phyloP scores from a whole-genome alignment of 2,888 invertebrate species.

The Sarcophaga carnaria region DNA sequence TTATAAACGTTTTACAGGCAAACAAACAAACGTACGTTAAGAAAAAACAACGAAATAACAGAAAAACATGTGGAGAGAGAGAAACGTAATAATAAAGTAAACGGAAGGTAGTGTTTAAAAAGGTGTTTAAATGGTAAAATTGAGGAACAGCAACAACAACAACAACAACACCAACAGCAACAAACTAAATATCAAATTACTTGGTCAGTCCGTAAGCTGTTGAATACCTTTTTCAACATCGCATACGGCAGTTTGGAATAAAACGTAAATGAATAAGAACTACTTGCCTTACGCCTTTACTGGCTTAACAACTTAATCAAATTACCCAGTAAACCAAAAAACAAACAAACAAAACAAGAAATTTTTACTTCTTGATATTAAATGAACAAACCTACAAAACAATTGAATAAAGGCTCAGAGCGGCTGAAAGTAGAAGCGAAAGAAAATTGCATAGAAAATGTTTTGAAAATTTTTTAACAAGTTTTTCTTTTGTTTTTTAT shows the following conservation, averaged over 20 bases:
- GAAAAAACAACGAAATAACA: too few species aligned
- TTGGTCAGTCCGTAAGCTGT: constrained; percentile 30
- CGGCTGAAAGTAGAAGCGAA: too few species aligned
- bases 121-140: constrained; percentile 54
- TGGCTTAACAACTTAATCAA: neutral
- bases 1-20: constrained; percentile 9
- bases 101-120: constrained; percentile 48
- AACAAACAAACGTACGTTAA: neutral
- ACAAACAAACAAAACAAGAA: too few species aligned
- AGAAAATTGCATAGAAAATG: too few species aligned
- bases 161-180: neutral
- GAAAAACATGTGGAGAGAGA: neutral
- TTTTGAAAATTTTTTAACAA: too few species aligned
- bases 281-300: constrained; percentile 48
- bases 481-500: too few species aligned
- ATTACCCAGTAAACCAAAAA: constrained; percentile 14
- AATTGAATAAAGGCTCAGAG: too few species aligned
- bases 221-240: constrained; percentile 1
- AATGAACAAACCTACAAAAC: too few species aligned
- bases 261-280: constrained; percentile 12
- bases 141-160: neutral
- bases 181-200: constrained; percentile 61
- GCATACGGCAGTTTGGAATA: neutral
- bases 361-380: too few species aligned
- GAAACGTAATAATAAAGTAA: neutral